Evolutionary conservation across 2,888 invertebrate species (phyloP).

Genomic region (Rutpela maculata): DNA sequence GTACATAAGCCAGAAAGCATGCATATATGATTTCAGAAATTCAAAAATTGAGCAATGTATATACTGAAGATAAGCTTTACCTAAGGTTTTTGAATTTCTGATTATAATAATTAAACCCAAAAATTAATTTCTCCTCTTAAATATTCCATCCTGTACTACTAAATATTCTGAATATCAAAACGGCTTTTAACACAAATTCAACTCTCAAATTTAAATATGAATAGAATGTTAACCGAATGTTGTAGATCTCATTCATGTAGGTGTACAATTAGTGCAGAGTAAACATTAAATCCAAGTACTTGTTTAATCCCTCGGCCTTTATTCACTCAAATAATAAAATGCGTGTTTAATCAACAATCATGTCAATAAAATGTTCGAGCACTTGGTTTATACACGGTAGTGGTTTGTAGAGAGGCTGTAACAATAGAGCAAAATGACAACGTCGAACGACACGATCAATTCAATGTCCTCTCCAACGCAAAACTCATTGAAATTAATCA

Average conservation of each 20-base stretch:
- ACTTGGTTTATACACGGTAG: conserved; percentile 19
- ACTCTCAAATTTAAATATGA: neutral
- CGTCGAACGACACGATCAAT: conserved; percentile 25
- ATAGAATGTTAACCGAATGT: neutral
- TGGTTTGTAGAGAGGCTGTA: conserved; percentile 32
- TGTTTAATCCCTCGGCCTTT: conserved; percentile 14
- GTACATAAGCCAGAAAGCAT: too few species aligned
- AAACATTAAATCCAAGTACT: conserved; percentile 2
- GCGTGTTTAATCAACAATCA: conserved; percentile 34
- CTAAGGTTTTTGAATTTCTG: too few species aligned
- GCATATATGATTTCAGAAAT: too few species aligned
- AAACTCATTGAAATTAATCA: conserved; percentile 26
- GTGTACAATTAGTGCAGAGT: neutral
- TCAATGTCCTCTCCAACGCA: conserved; percentile 18
- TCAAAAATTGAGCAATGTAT: too few species aligned
- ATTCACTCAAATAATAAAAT: conserved; percentile 9
- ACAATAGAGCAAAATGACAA: conserved; percentile 39
- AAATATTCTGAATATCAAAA: neutral
- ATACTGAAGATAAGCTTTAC: too few species aligned
- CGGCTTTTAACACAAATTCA: neutral
- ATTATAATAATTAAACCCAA: too few species aligned
- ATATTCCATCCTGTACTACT: neutral
- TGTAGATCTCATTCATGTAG: conserved; percentile 7
- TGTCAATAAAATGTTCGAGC: conserved; percentile 32
- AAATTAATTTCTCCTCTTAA: too few species aligned